Percentiles rank a stretch among this genome's conserved stretches.
Evolutionary conservation across 1,140 invertebrate species (phyloP).

Genomic region (Bombyx mori): DNA sequence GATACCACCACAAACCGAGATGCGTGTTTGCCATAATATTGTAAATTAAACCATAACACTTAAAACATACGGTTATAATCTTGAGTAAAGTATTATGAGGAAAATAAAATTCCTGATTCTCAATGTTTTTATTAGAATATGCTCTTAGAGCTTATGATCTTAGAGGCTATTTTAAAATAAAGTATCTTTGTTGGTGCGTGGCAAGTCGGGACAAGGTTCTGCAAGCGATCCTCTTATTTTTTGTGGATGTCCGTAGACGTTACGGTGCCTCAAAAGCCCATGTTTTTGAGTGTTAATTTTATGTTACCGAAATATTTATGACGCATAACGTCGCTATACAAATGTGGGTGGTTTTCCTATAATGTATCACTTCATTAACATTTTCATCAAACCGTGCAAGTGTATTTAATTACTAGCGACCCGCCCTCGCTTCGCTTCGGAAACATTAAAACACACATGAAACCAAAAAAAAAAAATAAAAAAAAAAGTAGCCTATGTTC

Average conservation of each 20-base stretch:
- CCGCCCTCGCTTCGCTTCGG: too few species aligned
- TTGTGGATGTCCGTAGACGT: constrained; percentile 58
- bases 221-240: constrained; percentile 59
- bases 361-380: constrained; percentile 63
- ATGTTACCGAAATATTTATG: constrained; percentile 70
- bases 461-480: too few species aligned
- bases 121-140: too few species aligned
- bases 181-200: too few species aligned
- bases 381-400: constrained; percentile 3
- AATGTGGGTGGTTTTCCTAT: constrained; percentile 63
- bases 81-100: constrained; percentile 10
- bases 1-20: constrained; percentile 41
- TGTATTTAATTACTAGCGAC: too few species aligned
- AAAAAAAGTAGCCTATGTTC: too few species aligned
- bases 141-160: too few species aligned
- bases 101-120: constrained; percentile 12
- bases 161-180: too few species aligned
- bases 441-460: too few species aligned
- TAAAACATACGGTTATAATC: constrained; percentile 41
- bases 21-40: constrained; percentile 15
- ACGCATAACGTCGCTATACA: constrained; percentile 66
- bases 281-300: constrained; percentile 70
- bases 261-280: constrained; percentile 63
- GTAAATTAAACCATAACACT: constrained; percentile 51
- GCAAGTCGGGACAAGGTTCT: constrained; percentile 26